Base-by-base conservation (phyloP, 2,888 invertebrate genomes). In the Tridacna gigas region DNA sequence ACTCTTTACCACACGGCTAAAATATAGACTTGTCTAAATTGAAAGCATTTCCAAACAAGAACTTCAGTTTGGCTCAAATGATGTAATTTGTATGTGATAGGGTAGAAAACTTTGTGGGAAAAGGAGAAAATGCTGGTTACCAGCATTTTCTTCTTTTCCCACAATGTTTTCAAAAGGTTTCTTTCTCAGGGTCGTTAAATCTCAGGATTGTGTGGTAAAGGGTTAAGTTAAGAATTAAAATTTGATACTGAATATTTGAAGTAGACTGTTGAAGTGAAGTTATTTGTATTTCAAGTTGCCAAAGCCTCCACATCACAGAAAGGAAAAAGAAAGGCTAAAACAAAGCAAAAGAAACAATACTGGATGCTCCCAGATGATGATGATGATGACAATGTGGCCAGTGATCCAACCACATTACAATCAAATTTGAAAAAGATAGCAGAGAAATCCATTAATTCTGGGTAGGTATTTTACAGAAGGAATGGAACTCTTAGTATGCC, bases 331-430 rank as follows among this genome's bases (percentile, higher is more conserved):
- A 75, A 26, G 12, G 20, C 65, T 18, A 37, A 48, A 22, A 45
- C 65, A 2, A 81, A 82, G 45, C 26, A 15, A 7, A 77, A 77
- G 28, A 37, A 45, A 37, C 63, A 63, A 37, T 71, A 77, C 76
- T 89, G 88, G 89, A 83, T 77, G 60, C 75, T 89, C 22, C 79
- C 81, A 3, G 78, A 83, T 25, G 71, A 51, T 66, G 82, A 26
- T 66, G 82, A 61, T 26, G 37, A 66, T 61, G 79, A 80, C 47
- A 80, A 83, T 26, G 84, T 74, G 0, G 84, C 74, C 0, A 77
- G 89, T 25, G 92, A 94, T 80, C 92, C 93, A 9, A 92, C 90
- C 56, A 88, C 92, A 28, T 90, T 89, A 60, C 77, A 91, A 3
- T 89, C 88, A 9, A 91, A 89, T 71, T 76, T 91, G 20, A 84